Conservation (phyloP, 2,888 invertebrate species). For the Hermaeophaga mercurialis region DNA sequence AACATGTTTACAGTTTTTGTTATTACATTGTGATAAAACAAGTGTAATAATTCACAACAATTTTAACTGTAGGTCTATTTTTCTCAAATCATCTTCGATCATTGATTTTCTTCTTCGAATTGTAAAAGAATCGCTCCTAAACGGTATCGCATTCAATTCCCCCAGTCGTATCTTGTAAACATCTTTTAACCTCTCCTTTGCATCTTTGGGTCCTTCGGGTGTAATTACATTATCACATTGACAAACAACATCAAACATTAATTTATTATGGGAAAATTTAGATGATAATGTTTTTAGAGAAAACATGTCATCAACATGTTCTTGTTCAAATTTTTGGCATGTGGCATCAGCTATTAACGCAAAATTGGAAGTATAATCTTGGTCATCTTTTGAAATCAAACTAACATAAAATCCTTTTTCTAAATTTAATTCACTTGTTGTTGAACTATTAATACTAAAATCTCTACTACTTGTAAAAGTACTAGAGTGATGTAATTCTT, state of each 20-base stretch:
- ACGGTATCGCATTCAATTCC: not conserved
- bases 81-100: conserved; percentile 2
- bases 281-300: too few relatives aligned
- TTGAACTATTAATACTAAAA: not conserved
- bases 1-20: too few relatives aligned
- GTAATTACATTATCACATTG: not conserved
- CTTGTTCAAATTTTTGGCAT: conserved; percentile 1
- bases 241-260: not conserved
- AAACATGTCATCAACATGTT: too few relatives aligned
- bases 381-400: not conserved
- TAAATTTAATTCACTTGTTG: not conserved
- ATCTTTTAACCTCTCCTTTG: not conserved
- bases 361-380: not conserved
- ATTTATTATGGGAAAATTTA: too few relatives aligned
- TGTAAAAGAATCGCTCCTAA: not conserved
- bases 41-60: not conserved
- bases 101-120: not conserved
- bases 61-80: conserved; percentile 2
- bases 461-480: too few relatives aligned
- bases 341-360: not conserved
- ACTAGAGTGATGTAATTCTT: too few relatives aligned
- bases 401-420: not conserved
- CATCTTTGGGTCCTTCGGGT: not conserved
- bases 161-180: not conserved
- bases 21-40: too few relatives aligned